These are phyloP conservation scores for Ophion slaviceki DNA, from an alignment of 2,888 invertebrate species.

Conservation along the genomic window DNA sequence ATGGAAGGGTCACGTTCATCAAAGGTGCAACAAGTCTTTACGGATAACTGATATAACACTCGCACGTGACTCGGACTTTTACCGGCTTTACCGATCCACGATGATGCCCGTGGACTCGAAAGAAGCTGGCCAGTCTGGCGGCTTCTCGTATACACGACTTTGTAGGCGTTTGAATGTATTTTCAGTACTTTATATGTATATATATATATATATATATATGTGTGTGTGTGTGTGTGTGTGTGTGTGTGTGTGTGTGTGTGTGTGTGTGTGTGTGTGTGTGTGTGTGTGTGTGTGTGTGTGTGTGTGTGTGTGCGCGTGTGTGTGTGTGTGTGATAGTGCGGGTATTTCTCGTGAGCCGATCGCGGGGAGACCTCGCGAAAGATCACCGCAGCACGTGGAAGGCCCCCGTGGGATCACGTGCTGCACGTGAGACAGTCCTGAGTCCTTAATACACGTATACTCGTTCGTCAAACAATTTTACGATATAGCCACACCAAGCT, in stretches of 20 bases:
- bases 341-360: constrained; percentile 46
- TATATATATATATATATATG: neutral
- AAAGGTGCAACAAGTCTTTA: constrained; percentile 66
- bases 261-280: too few species aligned
- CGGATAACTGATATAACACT: constrained; percentile 1
- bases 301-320: neutral
- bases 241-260: neutral
- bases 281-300: neutral
- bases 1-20: constrained; percentile 74
- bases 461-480: constrained; percentile 22
- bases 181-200: constrained; percentile 8
- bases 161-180: constrained; percentile 46
- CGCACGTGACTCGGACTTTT: constrained; percentile 66
- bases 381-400: constrained; percentile 73
- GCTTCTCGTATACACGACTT: constrained; percentile 28
- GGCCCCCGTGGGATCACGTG: constrained; percentile 79
- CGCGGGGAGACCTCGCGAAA: constrained; percentile 54
- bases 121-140: constrained; percentile 31
- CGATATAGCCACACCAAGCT: constrained; percentile 3
- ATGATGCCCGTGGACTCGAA: constrained; percentile 33
- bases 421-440: constrained; percentile 76
- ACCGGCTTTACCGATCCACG: constrained; percentile 49
- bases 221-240: neutral
- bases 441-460: constrained; percentile 48
- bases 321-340: constrained; percentile 50